A percentile compares a stretch with the other conserved stretches of the same genome.
phyloP scores from a whole-genome alignment of 2,888 invertebrate species.

The Osedax frankpressi region DNA sequence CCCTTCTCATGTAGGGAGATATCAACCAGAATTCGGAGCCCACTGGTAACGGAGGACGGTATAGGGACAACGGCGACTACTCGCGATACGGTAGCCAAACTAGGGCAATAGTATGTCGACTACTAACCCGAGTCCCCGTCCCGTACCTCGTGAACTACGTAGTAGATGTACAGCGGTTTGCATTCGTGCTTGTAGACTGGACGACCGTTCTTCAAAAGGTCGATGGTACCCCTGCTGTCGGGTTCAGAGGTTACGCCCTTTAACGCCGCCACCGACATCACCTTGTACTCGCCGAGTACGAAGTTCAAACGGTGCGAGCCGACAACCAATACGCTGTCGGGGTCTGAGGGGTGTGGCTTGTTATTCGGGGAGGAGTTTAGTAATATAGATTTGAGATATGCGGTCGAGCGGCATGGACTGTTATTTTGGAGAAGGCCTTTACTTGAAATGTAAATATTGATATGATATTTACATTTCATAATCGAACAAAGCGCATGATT shows the following conservation, averaged over 20 bases:
- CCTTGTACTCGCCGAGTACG: neutral
- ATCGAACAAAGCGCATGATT: too few species aligned
- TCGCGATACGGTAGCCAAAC: too few species aligned
- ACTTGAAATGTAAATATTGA: too few species aligned
- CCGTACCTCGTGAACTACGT: neutral
- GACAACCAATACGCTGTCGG: neutral
- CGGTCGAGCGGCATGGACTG: too few species aligned
- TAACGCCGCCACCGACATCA: neutral
- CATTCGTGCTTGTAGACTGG: neutral
- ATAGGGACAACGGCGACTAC: too few species aligned
- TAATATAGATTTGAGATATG: too few species aligned
- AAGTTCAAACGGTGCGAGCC: neutral
- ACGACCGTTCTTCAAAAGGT: neutral
- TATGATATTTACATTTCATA: too few species aligned
- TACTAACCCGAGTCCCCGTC: neutral
- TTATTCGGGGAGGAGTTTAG: too few species aligned
- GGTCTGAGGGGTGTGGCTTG: too few species aligned
- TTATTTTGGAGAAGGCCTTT: too few species aligned
- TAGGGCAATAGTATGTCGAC: neutral
- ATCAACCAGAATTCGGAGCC: neutral
- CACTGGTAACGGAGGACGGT: too few species aligned
- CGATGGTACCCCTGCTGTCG: neutral
- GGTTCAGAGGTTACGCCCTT: too few species aligned
- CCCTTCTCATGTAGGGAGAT: neutral
- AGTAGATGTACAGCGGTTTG: neutral